Conservation (phyloP, 2,113 vertebrate species). For the Sigmodon hispidus region DNA sequence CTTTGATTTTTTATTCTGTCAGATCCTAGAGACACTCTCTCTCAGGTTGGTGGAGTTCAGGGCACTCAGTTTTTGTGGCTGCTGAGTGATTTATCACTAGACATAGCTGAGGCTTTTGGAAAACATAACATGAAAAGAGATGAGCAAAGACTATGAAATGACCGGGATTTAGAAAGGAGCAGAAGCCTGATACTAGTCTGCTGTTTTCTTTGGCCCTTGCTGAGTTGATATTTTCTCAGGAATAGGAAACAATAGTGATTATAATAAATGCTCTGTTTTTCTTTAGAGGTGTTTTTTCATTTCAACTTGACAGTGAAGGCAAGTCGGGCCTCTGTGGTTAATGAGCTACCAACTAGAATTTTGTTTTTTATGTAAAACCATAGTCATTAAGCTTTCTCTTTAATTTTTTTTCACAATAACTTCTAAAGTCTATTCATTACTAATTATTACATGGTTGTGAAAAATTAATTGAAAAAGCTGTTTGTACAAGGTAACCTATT, state of each 20-base stretch:
- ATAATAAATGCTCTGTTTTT: constrained; percentile 37
- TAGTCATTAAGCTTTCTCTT: constrained; percentile 54
- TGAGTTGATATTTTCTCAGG: constrained; percentile 56
- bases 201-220: constrained; percentile 38
- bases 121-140: constrained; percentile 21
- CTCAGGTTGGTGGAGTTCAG: constrained; percentile 43
- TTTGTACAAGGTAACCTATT: background rate
- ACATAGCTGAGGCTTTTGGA: constrained; percentile 44
- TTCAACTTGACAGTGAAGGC: constrained; percentile 30
- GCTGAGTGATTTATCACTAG: constrained; percentile 71
- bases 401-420: constrained; percentile 29
- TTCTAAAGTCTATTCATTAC: constrained; percentile 29
- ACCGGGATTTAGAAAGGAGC: background rate
- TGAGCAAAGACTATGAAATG: constrained; percentile 50
- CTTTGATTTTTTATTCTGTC: constrained; percentile 79
- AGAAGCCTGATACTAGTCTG: background rate
- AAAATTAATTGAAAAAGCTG: constrained; percentile 60
- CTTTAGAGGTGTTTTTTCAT: constrained; percentile 36
- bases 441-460: constrained; percentile 43
- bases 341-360: constrained; percentile 52
- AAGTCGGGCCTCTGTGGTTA: constrained; percentile 35
- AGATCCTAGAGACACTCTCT: constrained; percentile 56
- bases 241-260: constrained; percentile 11
- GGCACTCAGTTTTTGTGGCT: constrained; percentile 56
- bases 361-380: constrained; percentile 35